A percentile compares a stretch with the other conserved stretches of the same genome.
These are phyloP conservation scores for Eospalax fontanierii DNA, from an alignment of 2,797 vertebrate species.

Conservation along the genomic window DNA sequence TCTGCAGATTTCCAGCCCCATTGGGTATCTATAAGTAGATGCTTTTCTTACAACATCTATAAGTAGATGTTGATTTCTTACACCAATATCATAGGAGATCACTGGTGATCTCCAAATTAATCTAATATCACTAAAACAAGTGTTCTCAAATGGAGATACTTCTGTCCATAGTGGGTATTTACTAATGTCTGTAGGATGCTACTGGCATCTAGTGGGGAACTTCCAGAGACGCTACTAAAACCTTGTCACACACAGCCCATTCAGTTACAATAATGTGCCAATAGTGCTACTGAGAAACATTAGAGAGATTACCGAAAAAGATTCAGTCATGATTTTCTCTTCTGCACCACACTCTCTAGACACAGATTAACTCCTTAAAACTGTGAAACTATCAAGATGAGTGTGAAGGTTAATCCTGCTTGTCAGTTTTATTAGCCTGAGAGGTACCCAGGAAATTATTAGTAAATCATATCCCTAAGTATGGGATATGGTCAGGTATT, in stretches of 20 bases:
- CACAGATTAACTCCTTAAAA: background rate
- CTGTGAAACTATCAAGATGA: background rate
- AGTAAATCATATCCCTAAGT: background rate
- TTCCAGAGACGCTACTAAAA: background rate
- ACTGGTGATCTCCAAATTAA: background rate
- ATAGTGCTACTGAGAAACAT: background rate
- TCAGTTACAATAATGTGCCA: background rate
- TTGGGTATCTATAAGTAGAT: background rate
- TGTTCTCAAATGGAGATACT: background rate
- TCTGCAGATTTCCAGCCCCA: background rate
- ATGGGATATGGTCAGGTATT: no score
- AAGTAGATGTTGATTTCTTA: no score
- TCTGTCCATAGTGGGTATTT: background rate
- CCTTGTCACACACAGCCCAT: background rate
- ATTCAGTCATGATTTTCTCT: background rate
- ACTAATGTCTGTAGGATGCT: background rate
- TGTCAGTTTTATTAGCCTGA: no score
- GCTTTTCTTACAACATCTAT: background rate
- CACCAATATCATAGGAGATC: no score
- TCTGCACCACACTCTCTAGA: background rate
- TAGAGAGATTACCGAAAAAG: background rate
- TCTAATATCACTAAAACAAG: background rate
- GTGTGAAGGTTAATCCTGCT: background rate
- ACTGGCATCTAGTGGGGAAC: background rate
- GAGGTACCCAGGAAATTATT: background rate